Percentiles rank a stretch among this genome's conserved stretches.
These are phyloP conservation scores for Hofmannophila pseudospretella DNA, from an alignment of 2,888 invertebrate genomes.

Conservation along the genomic window DNA sequence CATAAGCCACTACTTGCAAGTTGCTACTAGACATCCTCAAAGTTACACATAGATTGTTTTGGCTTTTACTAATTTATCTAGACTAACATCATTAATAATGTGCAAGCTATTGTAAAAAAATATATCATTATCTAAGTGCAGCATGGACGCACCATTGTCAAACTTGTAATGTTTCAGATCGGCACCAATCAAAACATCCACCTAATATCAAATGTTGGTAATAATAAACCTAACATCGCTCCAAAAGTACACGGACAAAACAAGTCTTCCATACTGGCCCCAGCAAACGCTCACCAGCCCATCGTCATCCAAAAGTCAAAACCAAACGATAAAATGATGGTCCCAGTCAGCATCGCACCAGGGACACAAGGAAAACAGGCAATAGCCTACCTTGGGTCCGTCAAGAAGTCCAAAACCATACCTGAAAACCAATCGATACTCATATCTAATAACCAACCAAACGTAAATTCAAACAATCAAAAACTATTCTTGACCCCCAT, in stretches of 20 bases:
- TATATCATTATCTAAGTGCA: too few relatives aligned
- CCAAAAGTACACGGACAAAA: constrained; percentile 53
- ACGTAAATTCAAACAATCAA: constrained; percentile 62
- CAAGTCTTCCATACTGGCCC: constrained; percentile 60
- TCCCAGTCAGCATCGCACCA: constrained; percentile 67
- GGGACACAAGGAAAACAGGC: constrained; percentile 61
- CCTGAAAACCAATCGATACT: constrained; percentile 65
- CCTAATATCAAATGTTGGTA: constrained; percentile 59
- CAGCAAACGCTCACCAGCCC: constrained; percentile 64
- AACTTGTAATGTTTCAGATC: constrained; percentile 46
- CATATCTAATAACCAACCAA: constrained; percentile 64
- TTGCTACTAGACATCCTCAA: too few relatives aligned
- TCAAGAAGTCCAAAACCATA: constrained; percentile 69
- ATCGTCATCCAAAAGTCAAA: constrained; percentile 79
- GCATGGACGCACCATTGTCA: too few relatives aligned
- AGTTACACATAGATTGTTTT: too few relatives aligned
- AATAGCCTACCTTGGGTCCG: constrained; percentile 74
- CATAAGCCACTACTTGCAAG: too few relatives aligned
- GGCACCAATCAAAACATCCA: constrained; percentile 64
- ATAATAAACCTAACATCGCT: constrained; percentile 61
- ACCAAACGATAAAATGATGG: constrained; percentile 64
- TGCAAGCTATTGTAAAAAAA: too few relatives aligned
- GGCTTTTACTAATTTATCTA: too few relatives aligned
- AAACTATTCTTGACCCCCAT: constrained; percentile 78
- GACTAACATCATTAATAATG: too few relatives aligned